Percentiles rank a stretch among this genome's conserved stretches.
Evolutionary conservation across 2,113 vertebrate genomes (phyloP).

Genomic region (Axis porcinus): DNA sequence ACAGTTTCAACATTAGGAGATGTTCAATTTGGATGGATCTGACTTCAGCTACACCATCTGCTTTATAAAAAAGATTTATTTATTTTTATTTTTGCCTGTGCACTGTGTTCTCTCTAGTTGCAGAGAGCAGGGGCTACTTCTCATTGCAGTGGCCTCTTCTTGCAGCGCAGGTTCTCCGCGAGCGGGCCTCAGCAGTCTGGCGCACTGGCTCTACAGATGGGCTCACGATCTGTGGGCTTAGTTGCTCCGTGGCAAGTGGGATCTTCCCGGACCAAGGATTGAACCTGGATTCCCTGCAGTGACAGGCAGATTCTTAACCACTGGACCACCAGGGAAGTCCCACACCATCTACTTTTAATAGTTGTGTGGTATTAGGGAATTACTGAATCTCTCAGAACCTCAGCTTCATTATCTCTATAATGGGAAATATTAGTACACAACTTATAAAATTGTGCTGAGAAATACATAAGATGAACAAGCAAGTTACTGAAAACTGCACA

Average conservation of each 20-base stretch:
- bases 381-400: background rate
- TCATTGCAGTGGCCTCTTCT: background rate
- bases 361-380: background rate
- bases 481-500: background rate
- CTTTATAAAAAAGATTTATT: background rate
- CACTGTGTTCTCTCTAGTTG: background rate
- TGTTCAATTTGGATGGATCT: slow-evolving; percentile 38
- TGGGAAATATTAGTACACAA: background rate
- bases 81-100: background rate
- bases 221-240: background rate
- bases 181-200: background rate
- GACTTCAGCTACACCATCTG: background rate
- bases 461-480: background rate
- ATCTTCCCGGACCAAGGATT: background rate
- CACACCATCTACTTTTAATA: background rate
- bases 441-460: background rate
- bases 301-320: background rate
- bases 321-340: background rate
- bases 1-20: slow-evolving; percentile 53
- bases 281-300: background rate
- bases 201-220: background rate
- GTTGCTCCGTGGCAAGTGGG: background rate
- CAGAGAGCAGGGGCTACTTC: background rate
- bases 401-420: background rate
- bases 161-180: fast-evolving